These are phyloP conservation scores for Lasiurus borealis DNA, from an alignment of 2,113 vertebrate species.

Conservation along the genomic window DNA sequence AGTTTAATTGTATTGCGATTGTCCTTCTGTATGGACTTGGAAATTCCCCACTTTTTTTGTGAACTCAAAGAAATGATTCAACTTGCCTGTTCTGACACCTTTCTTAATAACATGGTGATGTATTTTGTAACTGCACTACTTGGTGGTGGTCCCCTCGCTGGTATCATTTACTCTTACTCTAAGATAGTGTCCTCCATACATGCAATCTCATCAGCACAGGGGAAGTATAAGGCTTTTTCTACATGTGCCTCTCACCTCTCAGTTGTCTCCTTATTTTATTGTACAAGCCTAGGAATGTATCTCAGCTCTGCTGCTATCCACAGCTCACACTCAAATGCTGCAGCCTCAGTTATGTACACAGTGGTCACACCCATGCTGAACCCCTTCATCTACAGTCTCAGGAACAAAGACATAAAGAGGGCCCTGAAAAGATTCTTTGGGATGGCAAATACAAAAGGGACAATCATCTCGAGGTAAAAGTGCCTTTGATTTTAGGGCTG, in stretches of 20 bases:
- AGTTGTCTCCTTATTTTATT: not conserved
- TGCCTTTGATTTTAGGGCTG: not conserved
- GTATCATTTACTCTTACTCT: not conserved
- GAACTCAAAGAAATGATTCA: conserved; percentile 43
- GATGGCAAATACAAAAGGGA: not conserved
- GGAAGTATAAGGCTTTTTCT: conserved; percentile 5
- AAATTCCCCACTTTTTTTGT: conserved; percentile 14
- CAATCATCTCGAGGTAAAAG: not conserved
- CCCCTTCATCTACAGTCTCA: not conserved
- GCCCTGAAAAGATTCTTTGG: not conserved
- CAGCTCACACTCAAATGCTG: not conserved
- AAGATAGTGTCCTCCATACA: not conserved
- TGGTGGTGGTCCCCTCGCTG: not conserved
- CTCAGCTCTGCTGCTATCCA: not conserved
- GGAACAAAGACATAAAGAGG: not conserved
- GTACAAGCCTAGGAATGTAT: not conserved
- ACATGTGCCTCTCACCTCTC: not conserved
- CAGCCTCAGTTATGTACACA: not conserved
- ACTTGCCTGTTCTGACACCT: not conserved
- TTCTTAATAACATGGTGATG: not conserved
- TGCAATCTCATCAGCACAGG: not conserved
- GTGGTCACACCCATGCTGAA: not conserved
- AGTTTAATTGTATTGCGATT: not conserved
- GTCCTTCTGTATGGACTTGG: conserved; percentile 24
- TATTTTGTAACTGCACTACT: conserved; percentile 8